Base-by-base conservation (phyloP, 2,888 invertebrate species). In the Ormyrus thymus region DNA sequence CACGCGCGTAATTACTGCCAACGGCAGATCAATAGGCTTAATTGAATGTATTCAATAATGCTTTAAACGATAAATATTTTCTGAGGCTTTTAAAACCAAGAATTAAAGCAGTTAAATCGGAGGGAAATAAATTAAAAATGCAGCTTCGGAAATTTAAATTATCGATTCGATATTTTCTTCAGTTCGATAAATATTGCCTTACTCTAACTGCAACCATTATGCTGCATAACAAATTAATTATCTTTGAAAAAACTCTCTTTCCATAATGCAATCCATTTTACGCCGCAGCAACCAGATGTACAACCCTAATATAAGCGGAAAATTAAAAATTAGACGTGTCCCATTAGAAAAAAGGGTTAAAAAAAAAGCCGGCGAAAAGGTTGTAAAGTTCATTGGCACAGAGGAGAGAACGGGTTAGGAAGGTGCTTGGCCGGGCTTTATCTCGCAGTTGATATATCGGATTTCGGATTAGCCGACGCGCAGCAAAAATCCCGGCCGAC, bases 361-460 rank as follows among this genome's bases (percentile, higher is more conserved):
- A 55, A 68, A 65, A 43, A 66, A 66, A 48, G 11, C 4, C 29
- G 29, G 4, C 6, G 15, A 8, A 48, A 11, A 64, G 48, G 13
- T 48, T 55, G 7, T 55, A 55, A 55, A 46, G 55, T 68, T 55
- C 55, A 55, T 43, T 53, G 53, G 29, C 43, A 29, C 29, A 29
- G 29, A 29, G 29, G 29, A 29, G 7, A 29, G 55, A 53, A 72
- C n/a, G 71, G 11, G 43, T 61, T 61, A 68, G 68, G 68, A 75
- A 68, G 76, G 62, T 77, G 55, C 62, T 29, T 4, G 29, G 29
- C 53, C 13, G 8, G 62, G 76, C 83, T 79, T 79, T 80, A 81
- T 81, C 79, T 76, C 76, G 59, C 46, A 50, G 68, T 81, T 82
- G 80, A 81, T 80, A 77, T 74, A 80, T 73, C 72, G 74, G 71